These are phyloP conservation scores for Belonocnema kinseyi DNA, from an alignment of 1,140 invertebrate species.

Conservation along the genomic window DNA sequence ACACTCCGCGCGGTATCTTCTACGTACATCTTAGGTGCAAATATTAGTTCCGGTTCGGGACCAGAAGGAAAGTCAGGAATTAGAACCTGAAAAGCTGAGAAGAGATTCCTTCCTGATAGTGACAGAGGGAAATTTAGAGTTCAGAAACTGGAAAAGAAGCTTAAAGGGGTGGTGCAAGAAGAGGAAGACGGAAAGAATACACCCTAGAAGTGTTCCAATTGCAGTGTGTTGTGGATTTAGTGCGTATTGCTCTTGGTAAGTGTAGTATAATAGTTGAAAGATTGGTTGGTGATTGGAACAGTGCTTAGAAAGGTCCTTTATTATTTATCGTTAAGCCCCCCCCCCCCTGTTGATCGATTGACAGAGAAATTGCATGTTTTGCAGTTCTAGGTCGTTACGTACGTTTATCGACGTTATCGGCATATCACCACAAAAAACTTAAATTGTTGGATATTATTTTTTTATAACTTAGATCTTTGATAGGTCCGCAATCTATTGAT, in stretches of 20 bases:
- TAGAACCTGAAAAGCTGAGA: not conserved
- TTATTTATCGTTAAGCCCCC: not conserved
- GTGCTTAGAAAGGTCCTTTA: not conserved
- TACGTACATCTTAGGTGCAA: constrained; percentile 7
- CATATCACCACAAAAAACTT: no score
- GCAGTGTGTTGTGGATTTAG: constrained; percentile 23
- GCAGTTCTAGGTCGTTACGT: not conserved
- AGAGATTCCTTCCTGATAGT: constrained; percentile 11
- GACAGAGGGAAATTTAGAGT: constrained; percentile 25
- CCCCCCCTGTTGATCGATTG: not conserved
- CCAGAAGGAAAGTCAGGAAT: not conserved
- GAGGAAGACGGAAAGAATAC: not conserved
- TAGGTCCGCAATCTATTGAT: no score
- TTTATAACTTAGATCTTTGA: no score
- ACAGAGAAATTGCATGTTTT: constrained; percentile 12
- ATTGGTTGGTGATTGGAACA: constrained; percentile 1
- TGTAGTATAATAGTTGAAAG: not conserved
- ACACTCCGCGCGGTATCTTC: constrained; percentile 8
- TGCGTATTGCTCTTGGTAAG: constrained; percentile 1
- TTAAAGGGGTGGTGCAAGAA: constrained; percentile 44
- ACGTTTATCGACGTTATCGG: not conserved
- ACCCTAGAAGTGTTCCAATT: constrained; percentile 6
- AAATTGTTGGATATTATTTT: no score
- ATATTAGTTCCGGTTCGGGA: not conserved
- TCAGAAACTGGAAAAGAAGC: not conserved